Base-by-base conservation (phyloP, 2,888 invertebrate genomes). In the Cryptocheilus praepositus region DNA sequence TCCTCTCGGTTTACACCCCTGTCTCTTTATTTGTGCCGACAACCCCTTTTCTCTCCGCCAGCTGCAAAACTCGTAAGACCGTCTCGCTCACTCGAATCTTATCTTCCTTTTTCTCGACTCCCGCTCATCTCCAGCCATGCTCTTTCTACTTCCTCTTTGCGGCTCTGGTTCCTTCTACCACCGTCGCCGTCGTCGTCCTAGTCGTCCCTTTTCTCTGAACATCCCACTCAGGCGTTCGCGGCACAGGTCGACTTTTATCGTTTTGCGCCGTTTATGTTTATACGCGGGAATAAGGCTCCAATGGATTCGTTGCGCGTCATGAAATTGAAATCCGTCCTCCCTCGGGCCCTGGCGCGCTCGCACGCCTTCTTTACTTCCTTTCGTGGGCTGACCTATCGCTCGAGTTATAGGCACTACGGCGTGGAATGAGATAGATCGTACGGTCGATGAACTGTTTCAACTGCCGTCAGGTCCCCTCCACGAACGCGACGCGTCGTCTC, bases 321-420 rank as follows among this genome's bases (percentile, higher is more conserved):
- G 73, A 80, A 82, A 82, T 81, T 81, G 79, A 81, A 81, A 80
- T 80, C 71, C 66, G 16, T 64, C 61, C 64, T 63, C 58, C 45
- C 67, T 52, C 54, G 16, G 55, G 61, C 18, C 19, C 59, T 53
- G 56, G 22, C 46, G 45, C 18, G 16, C n/a, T 11, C 15, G 49
- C n/a, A 5, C 15, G 11, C 49, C 18, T 16, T 18, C 49, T 18
- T 49, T 5, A 18, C 49, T 49, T 18, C 53, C 52, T 51, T 72
- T 22, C 46, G 46, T 56, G 46, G 64, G 52, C 59, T 76, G 74
- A 70, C 70, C 76, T 59, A 66, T 64, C 79, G 43, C 49, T 53
- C 7, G 49, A 28, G 67, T 79, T 76, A 79, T 75, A 58, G 74
- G 49, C 60, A 59, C 66, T 74, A 59, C 15, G 21, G 53, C 11